phyloP scores from a whole-genome alignment of 2,888 invertebrate genomes.

The Orchesella flavescens region DNA sequence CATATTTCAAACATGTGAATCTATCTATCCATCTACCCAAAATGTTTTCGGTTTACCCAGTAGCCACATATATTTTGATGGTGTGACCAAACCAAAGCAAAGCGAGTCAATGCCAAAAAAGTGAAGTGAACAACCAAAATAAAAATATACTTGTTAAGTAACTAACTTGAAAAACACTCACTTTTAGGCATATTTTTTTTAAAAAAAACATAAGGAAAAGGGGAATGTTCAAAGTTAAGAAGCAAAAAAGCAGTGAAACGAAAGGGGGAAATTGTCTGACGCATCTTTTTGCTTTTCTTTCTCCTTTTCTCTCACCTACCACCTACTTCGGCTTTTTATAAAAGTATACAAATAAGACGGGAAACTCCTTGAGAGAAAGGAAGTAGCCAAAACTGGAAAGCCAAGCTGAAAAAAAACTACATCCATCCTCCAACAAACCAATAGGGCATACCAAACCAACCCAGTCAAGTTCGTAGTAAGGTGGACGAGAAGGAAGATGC shows the following conservation, averaged over 20 bases:
- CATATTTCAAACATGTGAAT: neutral
- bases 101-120: too few relatives aligned
- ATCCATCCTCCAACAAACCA: neutral
- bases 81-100: neutral
- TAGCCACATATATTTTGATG: neutral
- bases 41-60: neutral
- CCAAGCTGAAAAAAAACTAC: constrained; percentile 1
- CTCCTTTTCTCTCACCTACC: constrained; percentile 7
- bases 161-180: constrained; percentile 4
- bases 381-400: constrained; percentile 1
- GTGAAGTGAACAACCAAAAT: constrained; percentile 4
- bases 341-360: neutral
- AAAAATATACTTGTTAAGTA: constrained; percentile 25
- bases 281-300: constrained; percentile 15
- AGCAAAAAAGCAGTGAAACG: neutral
- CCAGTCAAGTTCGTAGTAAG: neutral
- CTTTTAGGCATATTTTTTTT: constrained; percentile 27
- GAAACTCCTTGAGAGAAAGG: neutral
- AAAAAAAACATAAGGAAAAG: neutral
- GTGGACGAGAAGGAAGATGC: neutral
- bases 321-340: neutral
- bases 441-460: constrained; percentile 18
- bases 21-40: neutral
- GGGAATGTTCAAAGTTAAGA: constrained; percentile 23
- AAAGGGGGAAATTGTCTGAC: neutral